Percentiles rank a stretch among this genome's conserved stretches.
Evolutionary conservation across 2,888 invertebrate species (phyloP).

Genomic region (Frankliniella intonsa): DNA sequence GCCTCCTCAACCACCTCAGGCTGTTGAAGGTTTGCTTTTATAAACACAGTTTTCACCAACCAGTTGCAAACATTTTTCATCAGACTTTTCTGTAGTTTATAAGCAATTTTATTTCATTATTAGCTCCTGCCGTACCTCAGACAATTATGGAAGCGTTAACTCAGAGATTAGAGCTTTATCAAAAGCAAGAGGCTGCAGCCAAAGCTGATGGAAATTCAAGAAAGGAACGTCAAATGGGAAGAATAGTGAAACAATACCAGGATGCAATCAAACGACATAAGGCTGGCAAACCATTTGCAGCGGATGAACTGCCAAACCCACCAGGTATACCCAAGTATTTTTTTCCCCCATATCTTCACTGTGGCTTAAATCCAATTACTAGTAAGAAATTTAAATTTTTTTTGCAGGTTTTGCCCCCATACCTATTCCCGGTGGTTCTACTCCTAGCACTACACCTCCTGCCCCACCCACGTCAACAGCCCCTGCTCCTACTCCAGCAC

Average conservation of each 20-base stretch:
- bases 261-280: conserved; percentile 77
- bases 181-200: conserved; percentile 68
- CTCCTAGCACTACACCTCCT: conserved; percentile 28
- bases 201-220: conserved; percentile 74
- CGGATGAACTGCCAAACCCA: conserved; percentile 81
- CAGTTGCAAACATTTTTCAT: not conserved
- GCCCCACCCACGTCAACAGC: conserved; percentile 39
- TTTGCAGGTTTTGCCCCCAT: conserved; percentile 33
- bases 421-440: conserved; percentile 36
- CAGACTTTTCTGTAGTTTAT: not conserved
- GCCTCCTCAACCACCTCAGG: conserved; percentile 38
- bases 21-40: not conserved
- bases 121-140: conserved; percentile 41
- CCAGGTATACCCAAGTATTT: conserved; percentile 56
- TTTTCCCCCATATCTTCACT: not conserved
- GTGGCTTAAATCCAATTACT: not conserved
- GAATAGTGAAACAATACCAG: conserved; percentile 90
- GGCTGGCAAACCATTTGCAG: conserved; percentile 66
- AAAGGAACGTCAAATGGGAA: conserved; percentile 81
- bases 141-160: conserved; percentile 69
- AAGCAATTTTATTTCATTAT: too few relatives aligned
- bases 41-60: not conserved
- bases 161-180: conserved; percentile 77
- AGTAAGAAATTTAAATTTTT: not conserved
- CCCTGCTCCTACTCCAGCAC: conserved; percentile 38